A percentile compares a stretch with the other conserved stretches of the same genome.
phyloP scores from a whole-genome alignment of 1,140 invertebrate species.

The Drosophila sulfurigaster region DNA sequence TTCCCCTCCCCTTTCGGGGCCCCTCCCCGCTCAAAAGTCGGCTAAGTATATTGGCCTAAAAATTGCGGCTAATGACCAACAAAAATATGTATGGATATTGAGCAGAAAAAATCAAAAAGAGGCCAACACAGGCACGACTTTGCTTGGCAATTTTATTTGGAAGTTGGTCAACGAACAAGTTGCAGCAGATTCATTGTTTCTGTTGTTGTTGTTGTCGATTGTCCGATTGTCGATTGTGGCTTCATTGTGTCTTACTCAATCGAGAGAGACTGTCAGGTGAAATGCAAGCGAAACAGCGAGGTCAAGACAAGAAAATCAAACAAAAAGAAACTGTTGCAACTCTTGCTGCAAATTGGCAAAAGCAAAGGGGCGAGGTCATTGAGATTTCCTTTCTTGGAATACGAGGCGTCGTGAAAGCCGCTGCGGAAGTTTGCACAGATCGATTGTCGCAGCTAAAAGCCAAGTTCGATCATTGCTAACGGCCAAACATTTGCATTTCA shows the following conservation, averaged over 20 bases:
- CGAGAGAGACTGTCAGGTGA: constrained; percentile 1
- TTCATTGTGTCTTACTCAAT: constrained; percentile 1
- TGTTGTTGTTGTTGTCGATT: not conserved
- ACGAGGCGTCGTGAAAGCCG: constrained; percentile 1
- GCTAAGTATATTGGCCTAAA: constrained; percentile 72
- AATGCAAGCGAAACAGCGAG: constrained; percentile 25
- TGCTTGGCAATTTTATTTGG: constrained; percentile 37
- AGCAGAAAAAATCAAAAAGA: constrained; percentile 19
- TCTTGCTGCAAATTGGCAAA: constrained; percentile 15
- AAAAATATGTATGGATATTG: constrained; percentile 26
- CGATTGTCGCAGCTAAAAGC: constrained; percentile 7
- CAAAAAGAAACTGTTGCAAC: not conserved
- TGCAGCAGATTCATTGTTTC: not conserved
- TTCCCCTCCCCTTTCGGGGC: not conserved
- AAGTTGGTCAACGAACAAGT: constrained; percentile 37
- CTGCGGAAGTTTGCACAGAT: constrained; percentile 64
- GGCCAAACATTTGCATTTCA: constrained; percentile 70
- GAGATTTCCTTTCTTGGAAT: constrained; percentile 48
- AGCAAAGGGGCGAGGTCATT: constrained; percentile 21
- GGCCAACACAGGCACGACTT: constrained; percentile 39
- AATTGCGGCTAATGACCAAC: constrained; percentile 53
- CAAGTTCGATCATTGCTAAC: constrained; percentile 9
- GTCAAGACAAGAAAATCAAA: not conserved
- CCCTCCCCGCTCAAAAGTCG: constrained; percentile 44
- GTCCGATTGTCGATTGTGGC: not conserved